Conservation (phyloP, 2,113 vertebrate genomes). For the Caretta caretta region DNA sequence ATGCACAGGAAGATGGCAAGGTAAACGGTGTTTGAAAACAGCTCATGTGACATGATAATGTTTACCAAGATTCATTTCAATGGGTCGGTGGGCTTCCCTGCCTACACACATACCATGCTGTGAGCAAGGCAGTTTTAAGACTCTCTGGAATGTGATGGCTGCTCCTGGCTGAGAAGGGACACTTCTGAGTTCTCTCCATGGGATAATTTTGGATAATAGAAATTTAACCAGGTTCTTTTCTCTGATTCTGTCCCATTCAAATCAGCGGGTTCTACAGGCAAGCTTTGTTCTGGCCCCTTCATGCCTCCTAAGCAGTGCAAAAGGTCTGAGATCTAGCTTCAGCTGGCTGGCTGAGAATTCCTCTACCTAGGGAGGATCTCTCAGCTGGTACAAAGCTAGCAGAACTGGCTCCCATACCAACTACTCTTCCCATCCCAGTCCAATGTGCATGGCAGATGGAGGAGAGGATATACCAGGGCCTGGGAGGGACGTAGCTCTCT, state of each 20-base stretch:
- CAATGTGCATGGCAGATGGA: not conserved
- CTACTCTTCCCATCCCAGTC: too few relatives aligned
- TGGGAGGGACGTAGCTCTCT: not conserved
- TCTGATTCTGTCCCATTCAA: not conserved
- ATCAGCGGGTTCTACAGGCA: not conserved
- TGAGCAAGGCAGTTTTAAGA: not conserved
- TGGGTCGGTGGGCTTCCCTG: not conserved
- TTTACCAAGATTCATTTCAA: not conserved
- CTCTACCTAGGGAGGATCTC: fast-evolving
- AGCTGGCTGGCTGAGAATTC: not conserved
- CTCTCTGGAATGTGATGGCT: not conserved
- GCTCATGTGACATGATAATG: not conserved
- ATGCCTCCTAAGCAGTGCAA: too few relatives aligned
- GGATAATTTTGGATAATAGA: fast-evolving
- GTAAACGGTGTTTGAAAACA: not conserved
- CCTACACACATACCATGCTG: not conserved
- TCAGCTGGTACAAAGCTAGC: not conserved
- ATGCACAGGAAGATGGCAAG: not conserved
- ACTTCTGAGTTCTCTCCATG: not conserved
- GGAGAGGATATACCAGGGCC: not conserved
- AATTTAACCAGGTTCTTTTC: fast-evolving
- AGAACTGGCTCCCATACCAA: not conserved
- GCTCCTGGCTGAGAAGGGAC: not conserved
- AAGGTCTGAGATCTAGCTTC: fast-evolving
- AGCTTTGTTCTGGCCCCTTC: not conserved